Percentiles rank a stretch among this genome's conserved stretches.
Conservation (phyloP, 92 coral and sea anemone species). For the Blastomussa wellsi region DNA sequence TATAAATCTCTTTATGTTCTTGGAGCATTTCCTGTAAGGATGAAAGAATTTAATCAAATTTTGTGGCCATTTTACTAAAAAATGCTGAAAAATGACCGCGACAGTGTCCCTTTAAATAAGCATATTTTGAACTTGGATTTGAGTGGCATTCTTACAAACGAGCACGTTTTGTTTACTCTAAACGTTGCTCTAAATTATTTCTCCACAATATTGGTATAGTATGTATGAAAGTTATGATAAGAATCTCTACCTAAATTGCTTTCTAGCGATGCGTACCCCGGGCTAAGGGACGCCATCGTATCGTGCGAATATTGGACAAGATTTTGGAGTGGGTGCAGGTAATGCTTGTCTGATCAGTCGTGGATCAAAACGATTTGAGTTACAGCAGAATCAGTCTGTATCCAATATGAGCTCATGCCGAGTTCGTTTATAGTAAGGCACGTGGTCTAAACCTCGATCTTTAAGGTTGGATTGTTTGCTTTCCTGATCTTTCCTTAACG, state of each 20-base stretch:
- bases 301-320: conserved; percentile 9
- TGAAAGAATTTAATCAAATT: too few species aligned
- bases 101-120: background rate
- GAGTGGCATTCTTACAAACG: background rate
- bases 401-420: background rate
- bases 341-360: background rate
- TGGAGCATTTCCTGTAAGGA: too few species aligned
- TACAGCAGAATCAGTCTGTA: background rate
- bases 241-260: background rate
- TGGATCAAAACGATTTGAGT: background rate
- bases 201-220: background rate
- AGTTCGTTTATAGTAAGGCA: background rate
- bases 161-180: background rate
- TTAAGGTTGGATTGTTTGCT: too few species aligned
- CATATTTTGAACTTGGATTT: background rate
- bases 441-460: background rate
- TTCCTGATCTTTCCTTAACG: too few species aligned
- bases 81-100: too few species aligned
- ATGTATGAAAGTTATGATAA: background rate
- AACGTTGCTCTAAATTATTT: background rate
- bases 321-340: background rate
- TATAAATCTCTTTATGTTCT: too few species aligned
- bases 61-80: too few species aligned
- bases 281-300: background rate
- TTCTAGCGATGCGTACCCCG: background rate